Conservation (phyloP, 2,797 vertebrate genomes). For the Liparis tanakae region DNA sequence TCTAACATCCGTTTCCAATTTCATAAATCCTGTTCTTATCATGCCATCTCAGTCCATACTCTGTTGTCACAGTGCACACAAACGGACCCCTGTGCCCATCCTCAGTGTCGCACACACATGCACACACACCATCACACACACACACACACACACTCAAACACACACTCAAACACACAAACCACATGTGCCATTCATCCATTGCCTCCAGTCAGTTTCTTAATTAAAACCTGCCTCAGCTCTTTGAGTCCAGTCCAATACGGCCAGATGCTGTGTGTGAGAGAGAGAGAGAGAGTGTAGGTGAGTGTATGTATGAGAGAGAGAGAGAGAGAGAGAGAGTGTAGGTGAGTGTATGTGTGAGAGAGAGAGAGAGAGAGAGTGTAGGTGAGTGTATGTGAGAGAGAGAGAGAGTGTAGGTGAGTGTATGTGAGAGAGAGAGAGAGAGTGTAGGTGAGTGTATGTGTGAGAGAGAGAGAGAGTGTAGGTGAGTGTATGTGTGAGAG, state of each 20-base stretch:
- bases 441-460: no score
- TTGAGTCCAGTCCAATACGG: conserved; percentile 40
- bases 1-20: conserved; percentile 20
- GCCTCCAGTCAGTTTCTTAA: conserved; percentile 61
- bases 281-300: no score
- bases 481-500: conserved; percentile 1
- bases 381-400: conserved; percentile 1
- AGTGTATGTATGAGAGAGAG: background rate
- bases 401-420: no score
- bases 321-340: no score
- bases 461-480: no score
- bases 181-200: conserved; percentile 35
- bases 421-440: background rate
- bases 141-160: conserved; percentile 4
- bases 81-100: background rate
- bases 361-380: no score
- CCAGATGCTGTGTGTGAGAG: conserved; percentile 8
- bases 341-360: conserved; percentile 1
- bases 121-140: conserved; percentile 4
- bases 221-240: conserved; percentile 76
- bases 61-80: conserved; percentile 9
- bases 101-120: conserved; percentile 7
- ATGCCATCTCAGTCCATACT: conserved; percentile 25
- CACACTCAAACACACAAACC: conserved; percentile 8
- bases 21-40: conserved; percentile 54